These are phyloP conservation scores for Thrips palmi DNA, from an alignment of 1,140 invertebrate genomes.

Conservation along the genomic window DNA sequence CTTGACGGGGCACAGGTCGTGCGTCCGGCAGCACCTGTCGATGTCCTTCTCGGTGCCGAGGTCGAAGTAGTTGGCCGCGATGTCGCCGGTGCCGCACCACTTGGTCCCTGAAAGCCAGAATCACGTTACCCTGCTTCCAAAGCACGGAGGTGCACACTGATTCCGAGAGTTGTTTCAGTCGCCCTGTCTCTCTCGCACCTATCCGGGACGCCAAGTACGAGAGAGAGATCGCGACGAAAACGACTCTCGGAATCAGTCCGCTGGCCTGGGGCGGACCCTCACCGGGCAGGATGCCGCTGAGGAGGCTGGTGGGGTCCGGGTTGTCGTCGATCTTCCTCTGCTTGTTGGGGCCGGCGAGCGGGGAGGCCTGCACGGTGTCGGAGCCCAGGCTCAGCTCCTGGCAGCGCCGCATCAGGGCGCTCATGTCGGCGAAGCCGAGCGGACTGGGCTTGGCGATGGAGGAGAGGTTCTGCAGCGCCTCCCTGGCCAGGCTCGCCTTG, in stretches of 20 bases:
- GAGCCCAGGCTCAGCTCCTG: slow-evolving; percentile 30
- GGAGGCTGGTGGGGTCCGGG: slow-evolving; percentile 33
- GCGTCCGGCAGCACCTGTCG: slow-evolving; percentile 67
- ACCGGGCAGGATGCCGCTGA: slow-evolving; percentile 62
- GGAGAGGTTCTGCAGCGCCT: slow-evolving; percentile 36
- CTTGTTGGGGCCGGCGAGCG: no score
- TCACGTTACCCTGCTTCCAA: no score
- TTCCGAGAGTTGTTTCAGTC: no score
- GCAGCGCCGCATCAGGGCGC: slow-evolving; percentile 54
- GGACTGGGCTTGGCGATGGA: slow-evolving; percentile 33
- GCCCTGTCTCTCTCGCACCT: no score
- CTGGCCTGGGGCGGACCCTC: slow-evolving; percentile 8
- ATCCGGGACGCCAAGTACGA: no score
- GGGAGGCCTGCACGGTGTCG: no score
- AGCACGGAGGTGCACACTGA: no score
- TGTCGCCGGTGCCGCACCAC: slow-evolving; percentile 75
- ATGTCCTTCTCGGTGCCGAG: slow-evolving; percentile 47
- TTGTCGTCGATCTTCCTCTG: no score
- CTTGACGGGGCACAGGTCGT: slow-evolving; percentile 62
- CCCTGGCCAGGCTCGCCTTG: no score
- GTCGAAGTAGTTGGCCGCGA: slow-evolving; percentile 65
- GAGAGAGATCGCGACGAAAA: slow-evolving; percentile 3
- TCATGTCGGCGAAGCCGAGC: slow-evolving; percentile 49
- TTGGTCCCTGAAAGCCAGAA: slow-evolving; percentile 61
- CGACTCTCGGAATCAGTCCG: not conserved